Evolutionary conservation across 2,113 vertebrate species (phyloP).

Genomic region (Saccopteryx bilineata): DNA sequence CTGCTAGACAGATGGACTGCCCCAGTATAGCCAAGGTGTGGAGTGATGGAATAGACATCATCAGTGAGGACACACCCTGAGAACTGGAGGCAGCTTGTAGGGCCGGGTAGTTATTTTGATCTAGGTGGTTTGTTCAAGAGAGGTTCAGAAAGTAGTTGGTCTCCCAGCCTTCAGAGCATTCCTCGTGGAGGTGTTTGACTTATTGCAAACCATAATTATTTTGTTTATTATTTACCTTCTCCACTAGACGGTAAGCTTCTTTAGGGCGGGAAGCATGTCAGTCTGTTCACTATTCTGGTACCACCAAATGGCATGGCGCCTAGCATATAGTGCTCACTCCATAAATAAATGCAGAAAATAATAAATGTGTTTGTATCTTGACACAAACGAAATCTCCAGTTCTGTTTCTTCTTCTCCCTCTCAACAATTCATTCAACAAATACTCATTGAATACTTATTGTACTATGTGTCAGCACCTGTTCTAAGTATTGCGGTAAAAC

Average conservation of each 20-base stretch:
- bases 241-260: not conserved
- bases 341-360: not conserved
- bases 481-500: not conserved
- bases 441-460: not conserved
- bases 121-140: not conserved
- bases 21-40: not conserved
- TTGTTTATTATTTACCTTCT: not conserved
- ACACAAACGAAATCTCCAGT: not conserved
- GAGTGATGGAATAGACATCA: not conserved
- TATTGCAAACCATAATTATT: not conserved
- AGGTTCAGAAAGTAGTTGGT: not conserved
- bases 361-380: not conserved
- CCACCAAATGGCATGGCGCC: not conserved
- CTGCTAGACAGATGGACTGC: not conserved
- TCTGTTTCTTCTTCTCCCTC: not conserved
- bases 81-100: not conserved
- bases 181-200: not conserved
- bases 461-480: not conserved
- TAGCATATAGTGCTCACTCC: not conserved
- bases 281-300: not conserved
- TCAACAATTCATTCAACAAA: not conserved
- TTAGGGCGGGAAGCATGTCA: not conserved
- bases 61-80: not conserved
- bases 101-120: not conserved
- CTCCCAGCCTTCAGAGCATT: not conserved